phyloP scores from a whole-genome alignment of 2,888 invertebrate genomes.

The Hanleya hanleyi region DNA sequence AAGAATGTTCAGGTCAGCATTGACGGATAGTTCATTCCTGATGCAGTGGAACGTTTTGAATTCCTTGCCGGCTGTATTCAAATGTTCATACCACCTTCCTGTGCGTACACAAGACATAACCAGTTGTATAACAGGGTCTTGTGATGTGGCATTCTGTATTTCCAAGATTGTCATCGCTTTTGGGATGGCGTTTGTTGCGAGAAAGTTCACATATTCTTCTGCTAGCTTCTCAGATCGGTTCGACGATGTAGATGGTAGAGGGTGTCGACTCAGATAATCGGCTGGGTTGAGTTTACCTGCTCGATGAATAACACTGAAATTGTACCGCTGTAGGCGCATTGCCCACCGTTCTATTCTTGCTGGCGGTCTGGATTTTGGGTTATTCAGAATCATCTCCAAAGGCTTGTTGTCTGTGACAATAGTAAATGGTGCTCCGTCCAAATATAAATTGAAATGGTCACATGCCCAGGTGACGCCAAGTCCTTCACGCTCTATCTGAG shows the following conservation, averaged over 20 bases:
- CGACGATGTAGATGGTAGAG: constrained; percentile 38
- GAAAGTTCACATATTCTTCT: constrained; percentile 31
- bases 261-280: constrained; percentile 26
- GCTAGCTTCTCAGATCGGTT: constrained; percentile 24
- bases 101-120: neutral
- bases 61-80: neutral
- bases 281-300: constrained; percentile 15
- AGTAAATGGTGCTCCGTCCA: constrained; percentile 20
- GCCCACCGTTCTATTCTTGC: constrained; percentile 15
- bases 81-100: neutral
- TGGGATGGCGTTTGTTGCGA: constrained; percentile 29
- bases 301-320: constrained; percentile 13
- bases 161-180: constrained; percentile 37
- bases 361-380: constrained; percentile 12
- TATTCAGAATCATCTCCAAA: constrained; percentile 8
- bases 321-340: constrained; percentile 15
- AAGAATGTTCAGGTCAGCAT: constrained; percentile 15
- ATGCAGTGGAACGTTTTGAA: neutral
- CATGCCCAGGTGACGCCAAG: constrained; percentile 33
- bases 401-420: constrained; percentile 15
- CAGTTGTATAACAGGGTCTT: neutral
- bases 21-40: neutral
- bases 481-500: constrained; percentile 31
- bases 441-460: constrained; percentile 37
- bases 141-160: constrained; percentile 2